Base-by-base conservation (phyloP, 2,797 vertebrate genomes). In the Buceros bicornis region DNA sequence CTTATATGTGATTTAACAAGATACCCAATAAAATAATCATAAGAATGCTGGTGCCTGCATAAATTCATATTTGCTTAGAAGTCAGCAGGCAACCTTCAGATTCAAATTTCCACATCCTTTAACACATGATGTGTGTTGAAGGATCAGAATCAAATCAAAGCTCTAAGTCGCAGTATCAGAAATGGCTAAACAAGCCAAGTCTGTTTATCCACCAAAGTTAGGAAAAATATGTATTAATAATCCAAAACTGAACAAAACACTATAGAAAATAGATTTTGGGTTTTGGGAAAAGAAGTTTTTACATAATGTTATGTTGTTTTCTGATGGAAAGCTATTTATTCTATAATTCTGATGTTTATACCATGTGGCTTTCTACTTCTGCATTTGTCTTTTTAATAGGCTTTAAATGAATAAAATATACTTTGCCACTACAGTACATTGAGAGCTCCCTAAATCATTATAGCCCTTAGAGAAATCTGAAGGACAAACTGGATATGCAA, bases 131-230 rank as follows among this genome's bases (percentile, higher is more conserved):
- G 85, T 82, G 70, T 91, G 67, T 93, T 37, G 29, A 97, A 87
- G 97, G 97, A 98, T 98, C 96, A 97, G 96, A 98, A 98, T 97
- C 97, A 97, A 98, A 98, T 98, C 97, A 98, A 95, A 97, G 90
- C 73, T 95, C 94, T 97, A 97, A 98, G 94, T 94, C 90, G 5
- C 81, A 51, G 73, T 72, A 97, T 96, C 94, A 97, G 90, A 82
- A 95, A 90, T 79, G 51, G 89, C 96, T 97, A 95, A 93, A 96
- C 62, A 94, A 84, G 89, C 77, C 67, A 89, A 80, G 88, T 84
- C 93, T 96, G 67, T 96, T 97, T 97, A 97, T 97, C 95, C 93
- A 89, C 16, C 43, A 69, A 93, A 95, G 81, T 94, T 93, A 94
- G 91, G 26, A 92, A 87, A 71, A 94, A 95, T 66, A 37, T 29